Percentiles rank a stretch among this genome's conserved stretches.
Conservation (phyloP, 2,888 invertebrate species). For the Drosophila acutilabella region DNA sequence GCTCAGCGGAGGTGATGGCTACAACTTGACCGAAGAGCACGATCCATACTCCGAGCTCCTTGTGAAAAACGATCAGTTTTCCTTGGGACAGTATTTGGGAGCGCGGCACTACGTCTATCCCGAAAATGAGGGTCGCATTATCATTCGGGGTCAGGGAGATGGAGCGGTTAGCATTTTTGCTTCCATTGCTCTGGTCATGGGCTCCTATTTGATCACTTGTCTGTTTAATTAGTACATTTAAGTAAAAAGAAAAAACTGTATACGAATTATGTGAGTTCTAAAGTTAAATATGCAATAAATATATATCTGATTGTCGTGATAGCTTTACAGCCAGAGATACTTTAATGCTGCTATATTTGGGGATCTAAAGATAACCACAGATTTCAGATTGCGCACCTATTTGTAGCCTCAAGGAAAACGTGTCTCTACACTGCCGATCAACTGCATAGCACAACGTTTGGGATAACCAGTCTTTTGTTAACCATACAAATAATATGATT, state of each 20-base stretch:
- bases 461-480: no score
- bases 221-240: conserved; percentile 35
- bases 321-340: conserved; percentile 18
- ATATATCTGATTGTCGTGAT: conserved; percentile 7
- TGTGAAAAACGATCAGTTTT: conserved; percentile 86
- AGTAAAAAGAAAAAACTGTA: neutral
- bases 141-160: conserved; percentile 22
- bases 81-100: conserved; percentile 87
- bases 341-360: neutral
- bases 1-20: conserved; percentile 91
- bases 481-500: no score
- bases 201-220: conserved; percentile 42
- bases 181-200: conserved; percentile 48
- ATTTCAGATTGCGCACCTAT: conserved; percentile 15
- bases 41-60: conserved; percentile 70
- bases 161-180: conserved; percentile 43
- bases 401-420: conserved; percentile 17
- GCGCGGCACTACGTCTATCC: conserved; percentile 88
- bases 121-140: conserved; percentile 88
- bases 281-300: conserved; percentile 32
- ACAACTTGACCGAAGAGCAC: conserved; percentile 60
- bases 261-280: conserved; percentile 23
- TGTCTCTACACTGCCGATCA: neutral
- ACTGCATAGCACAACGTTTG: no score
- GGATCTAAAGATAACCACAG: conserved; percentile 15